Percentiles rank a stretch among this genome's conserved stretches.
Evolutionary conservation across 2,113 vertebrate genomes (phyloP).

Genomic region (Aleadryas rufinucha): DNA sequence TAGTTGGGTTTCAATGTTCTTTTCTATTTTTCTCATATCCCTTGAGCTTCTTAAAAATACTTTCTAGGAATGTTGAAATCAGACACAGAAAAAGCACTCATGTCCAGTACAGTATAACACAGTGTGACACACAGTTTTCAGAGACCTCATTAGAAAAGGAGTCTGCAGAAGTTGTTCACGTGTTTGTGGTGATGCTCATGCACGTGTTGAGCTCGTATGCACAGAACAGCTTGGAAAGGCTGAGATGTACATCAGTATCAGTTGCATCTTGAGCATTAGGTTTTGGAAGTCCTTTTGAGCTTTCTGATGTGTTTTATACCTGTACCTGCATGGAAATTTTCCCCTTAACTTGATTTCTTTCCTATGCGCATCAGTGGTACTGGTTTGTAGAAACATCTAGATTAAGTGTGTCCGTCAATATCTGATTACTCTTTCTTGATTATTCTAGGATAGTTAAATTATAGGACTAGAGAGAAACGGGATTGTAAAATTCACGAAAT

Average conservation of each 20-base stretch:
- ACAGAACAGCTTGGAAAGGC: neutral
- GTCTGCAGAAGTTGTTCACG: neutral
- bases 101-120: neutral
- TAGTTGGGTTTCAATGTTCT: neutral
- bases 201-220: fast-evolving
- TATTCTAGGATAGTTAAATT: neutral
- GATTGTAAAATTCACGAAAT: neutral
- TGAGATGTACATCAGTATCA: neutral
- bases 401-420: neutral
- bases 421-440: neutral
- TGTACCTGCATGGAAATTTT: neutral
- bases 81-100: neutral
- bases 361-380: neutral
- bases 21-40: neutral
- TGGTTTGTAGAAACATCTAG: neutral
- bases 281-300: neutral
- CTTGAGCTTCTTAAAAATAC: neutral
- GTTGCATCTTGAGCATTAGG: neutral
- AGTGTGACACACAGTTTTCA: neutral
- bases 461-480: neutral
- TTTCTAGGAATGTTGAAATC: neutral
- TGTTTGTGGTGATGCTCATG: neutral
- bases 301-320: neutral
- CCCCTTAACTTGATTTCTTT: neutral
- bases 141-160: neutral